Percentiles rank a stretch among this genome's conserved stretches.
Evolutionary conservation across 2,888 invertebrate species (phyloP).

Genomic region (Argyresthia albistria): DNA sequence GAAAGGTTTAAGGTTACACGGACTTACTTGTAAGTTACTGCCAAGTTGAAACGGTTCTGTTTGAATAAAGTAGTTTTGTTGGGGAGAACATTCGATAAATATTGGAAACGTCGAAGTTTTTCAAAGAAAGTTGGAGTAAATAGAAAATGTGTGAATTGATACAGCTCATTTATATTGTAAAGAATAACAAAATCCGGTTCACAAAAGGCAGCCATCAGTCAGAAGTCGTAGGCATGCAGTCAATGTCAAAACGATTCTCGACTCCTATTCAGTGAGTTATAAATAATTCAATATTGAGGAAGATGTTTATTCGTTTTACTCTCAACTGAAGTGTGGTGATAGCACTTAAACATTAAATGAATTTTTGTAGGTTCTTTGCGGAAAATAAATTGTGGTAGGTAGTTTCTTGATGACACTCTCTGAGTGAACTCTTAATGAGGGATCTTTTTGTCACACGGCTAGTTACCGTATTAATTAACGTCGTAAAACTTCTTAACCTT

Average conservation of each 20-base stretch:
- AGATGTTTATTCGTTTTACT: slow-evolving; percentile 24
- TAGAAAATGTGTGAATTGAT: slow-evolving; percentile 15
- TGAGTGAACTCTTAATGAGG: too few relatives aligned
- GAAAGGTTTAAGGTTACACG: slow-evolving; percentile 6
- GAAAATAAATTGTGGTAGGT: too few relatives aligned
- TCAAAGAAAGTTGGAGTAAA: background rate
- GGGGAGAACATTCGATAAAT: background rate
- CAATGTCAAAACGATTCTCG: slow-evolving; percentile 50
- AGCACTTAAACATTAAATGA: background rate
- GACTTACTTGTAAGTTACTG: background rate
- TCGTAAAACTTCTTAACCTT: too few relatives aligned
- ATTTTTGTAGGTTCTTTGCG: background rate
- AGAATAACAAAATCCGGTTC: slow-evolving; percentile 33
- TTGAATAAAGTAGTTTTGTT: background rate
- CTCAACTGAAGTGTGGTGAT: background rate
- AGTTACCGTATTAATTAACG: too few relatives aligned
- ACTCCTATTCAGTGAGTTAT: slow-evolving; percentile 50
- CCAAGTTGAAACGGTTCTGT: background rate
- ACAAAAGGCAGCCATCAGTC: slow-evolving; percentile 57
- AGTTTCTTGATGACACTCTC: too few relatives aligned
- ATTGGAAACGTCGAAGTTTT: background rate
- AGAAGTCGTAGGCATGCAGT: slow-evolving; percentile 60
- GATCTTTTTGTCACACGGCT: too few relatives aligned
- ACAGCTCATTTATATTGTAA: slow-evolving; percentile 23
- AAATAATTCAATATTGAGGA: slow-evolving; percentile 60